A percentile compares a stretch with the other conserved stretches of the same genome.
Conservation (phyloP, 2,888 invertebrate genomes). For the Pharmacophagus antenor region DNA sequence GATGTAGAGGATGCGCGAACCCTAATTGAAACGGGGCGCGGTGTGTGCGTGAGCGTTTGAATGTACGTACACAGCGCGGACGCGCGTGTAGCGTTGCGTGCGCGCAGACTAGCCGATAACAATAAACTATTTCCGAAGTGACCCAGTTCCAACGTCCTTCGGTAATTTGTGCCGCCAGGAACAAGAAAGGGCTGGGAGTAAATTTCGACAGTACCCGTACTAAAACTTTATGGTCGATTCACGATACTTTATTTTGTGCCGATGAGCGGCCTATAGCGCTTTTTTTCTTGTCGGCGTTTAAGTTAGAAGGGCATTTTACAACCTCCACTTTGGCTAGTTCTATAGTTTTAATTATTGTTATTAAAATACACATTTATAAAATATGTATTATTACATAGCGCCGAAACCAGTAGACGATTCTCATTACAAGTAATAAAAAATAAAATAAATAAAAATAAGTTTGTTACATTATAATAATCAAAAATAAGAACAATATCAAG, state of each 20-base stretch:
- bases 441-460: not conserved
- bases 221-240: constrained; percentile 55
- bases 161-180: constrained; percentile 78
- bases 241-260: constrained; percentile 53
- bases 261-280: constrained; percentile 52
- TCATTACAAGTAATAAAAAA: not conserved
- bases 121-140: constrained; percentile 82
- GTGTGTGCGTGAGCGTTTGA: constrained; percentile 69
- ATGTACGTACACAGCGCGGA: constrained; percentile 48
- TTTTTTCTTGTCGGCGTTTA: constrained; percentile 31
- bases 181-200: constrained; percentile 76
- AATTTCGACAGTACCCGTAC: constrained; percentile 60
- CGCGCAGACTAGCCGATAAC: constrained; percentile 77
- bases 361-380: not conserved
- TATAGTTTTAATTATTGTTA: not conserved
- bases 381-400: not conserved
- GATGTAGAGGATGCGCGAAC: constrained; percentile 63
- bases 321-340: not conserved
- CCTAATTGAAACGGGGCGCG: constrained; percentile 59
- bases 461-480: not conserved
- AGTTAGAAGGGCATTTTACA: constrained; percentile 10
- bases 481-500: constrained; percentile 31
- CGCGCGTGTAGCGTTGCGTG: constrained; percentile 60
- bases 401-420: not conserved
- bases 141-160: constrained; percentile 80